A percentile compares a stretch with the other conserved stretches of the same genome.
Evolutionary conservation across 2,888 invertebrate genomes (phyloP).

Genomic region (Melieria omissa): DNA sequence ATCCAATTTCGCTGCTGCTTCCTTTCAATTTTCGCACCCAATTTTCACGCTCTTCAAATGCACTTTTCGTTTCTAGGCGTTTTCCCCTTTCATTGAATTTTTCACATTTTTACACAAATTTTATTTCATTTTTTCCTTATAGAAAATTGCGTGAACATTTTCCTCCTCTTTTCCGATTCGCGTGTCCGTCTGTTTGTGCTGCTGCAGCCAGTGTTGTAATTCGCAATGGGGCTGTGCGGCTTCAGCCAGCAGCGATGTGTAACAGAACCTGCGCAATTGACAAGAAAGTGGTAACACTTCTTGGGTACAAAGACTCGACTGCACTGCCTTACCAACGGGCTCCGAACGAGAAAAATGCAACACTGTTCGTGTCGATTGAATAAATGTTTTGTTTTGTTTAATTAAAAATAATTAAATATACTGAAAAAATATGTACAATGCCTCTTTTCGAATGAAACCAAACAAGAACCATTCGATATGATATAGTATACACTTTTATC

Average conservation of each 20-base stretch:
- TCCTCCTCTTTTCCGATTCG: slow-evolving; percentile 17
- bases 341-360: no score
- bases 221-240: no score
- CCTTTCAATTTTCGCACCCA: slow-evolving; percentile 18
- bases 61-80: background rate
- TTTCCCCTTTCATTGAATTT: background rate
- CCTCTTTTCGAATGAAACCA: background rate
- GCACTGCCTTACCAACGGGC: no score
- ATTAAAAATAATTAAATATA: no score
- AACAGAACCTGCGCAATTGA: no score
- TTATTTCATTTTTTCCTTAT: slow-evolving; percentile 18
- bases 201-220: no score
- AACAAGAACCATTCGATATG: background rate
- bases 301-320: no score
- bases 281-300: no score
- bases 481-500: background rate
- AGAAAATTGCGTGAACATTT: slow-evolving; percentile 19
- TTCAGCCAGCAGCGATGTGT: no score
- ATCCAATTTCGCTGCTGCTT: slow-evolving; percentile 21
- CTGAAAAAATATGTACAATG: background rate
- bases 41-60: slow-evolving; percentile 21
- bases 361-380: no score
- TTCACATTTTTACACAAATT: slow-evolving; percentile 22
- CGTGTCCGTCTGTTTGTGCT: slow-evolving; percentile 13
- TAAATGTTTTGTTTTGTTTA: no score